Percentiles rank a stretch among this genome's conserved stretches.
These are phyloP conservation scores for Megalops cyprinoides DNA, from an alignment of 2,797 vertebrate species.

Conservation along the genomic window DNA sequence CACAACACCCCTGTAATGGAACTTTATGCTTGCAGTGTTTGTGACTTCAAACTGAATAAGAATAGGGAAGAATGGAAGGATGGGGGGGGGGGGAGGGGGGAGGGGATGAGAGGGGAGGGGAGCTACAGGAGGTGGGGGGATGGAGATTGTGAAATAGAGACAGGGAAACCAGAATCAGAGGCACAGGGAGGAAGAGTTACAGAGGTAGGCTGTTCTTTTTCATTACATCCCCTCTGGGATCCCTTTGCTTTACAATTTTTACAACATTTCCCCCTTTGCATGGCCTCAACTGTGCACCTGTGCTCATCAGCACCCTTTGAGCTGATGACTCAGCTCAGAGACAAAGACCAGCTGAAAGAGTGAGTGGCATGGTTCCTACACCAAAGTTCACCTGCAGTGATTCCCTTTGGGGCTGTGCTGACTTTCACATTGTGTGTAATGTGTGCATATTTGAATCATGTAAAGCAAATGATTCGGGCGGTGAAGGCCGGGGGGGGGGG, in stretches of 20 bases:
- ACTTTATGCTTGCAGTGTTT: not conserved
- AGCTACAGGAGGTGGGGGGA: slow-evolving; percentile 7
- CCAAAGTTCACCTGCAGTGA: no score
- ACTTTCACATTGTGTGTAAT: no score
- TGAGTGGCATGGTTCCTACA: no score
- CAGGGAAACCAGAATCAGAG: slow-evolving; percentile 12
- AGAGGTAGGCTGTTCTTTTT: slow-evolving; percentile 9
- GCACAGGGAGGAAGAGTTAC: slow-evolving; percentile 6
- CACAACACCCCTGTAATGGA: not conserved
- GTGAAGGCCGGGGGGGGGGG: no score
- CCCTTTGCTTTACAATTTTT: not conserved
- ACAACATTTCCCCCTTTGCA: not conserved
- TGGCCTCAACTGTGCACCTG: not conserved
- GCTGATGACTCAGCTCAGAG: not conserved
- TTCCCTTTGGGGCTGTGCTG: no score
- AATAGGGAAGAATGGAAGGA: not conserved
- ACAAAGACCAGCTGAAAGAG: no score
- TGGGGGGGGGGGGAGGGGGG: not conserved
- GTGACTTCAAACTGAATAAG: slow-evolving; percentile 9
- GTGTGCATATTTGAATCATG: no score
- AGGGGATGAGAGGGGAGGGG: not conserved
- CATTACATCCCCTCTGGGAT: not conserved
- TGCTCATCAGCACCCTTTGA: not conserved
- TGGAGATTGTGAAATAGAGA: not conserved
- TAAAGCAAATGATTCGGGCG: no score